Conservation (phyloP, 2,888 invertebrate species). For the Stenoptilia bipunctidactyla region DNA sequence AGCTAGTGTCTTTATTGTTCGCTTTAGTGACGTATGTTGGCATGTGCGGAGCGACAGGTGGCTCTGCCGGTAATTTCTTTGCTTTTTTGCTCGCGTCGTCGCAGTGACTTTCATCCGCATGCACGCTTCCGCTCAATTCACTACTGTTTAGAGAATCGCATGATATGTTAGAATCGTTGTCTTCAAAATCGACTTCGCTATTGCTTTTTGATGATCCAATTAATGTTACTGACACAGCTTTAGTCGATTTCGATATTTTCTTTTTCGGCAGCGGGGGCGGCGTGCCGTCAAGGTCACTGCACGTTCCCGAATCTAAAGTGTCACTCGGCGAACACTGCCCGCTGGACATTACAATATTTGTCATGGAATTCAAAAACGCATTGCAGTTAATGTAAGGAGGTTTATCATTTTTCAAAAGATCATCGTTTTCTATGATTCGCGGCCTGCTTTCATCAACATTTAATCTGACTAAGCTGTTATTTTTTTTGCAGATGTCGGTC, state of each 20-base stretch:
- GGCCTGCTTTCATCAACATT: conserved; percentile 63
- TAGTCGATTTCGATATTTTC: conserved; percentile 66
- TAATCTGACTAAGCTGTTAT: conserved; percentile 71
- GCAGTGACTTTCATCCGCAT: conserved; percentile 58
- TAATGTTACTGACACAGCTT: conserved; percentile 68
- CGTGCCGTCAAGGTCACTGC: conserved; percentile 85
- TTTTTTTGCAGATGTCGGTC: conserved; percentile 48
- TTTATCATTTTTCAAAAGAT: conserved; percentile 50
- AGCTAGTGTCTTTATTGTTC: conserved; percentile 53
- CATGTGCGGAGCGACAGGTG: conserved; percentile 44
- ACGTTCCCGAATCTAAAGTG: conserved; percentile 86
- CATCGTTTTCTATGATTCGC: conserved; percentile 66
- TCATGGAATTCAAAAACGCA: conserved; percentile 64
- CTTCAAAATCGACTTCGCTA: conserved; percentile 78
- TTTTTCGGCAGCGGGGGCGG: conserved; percentile 79
- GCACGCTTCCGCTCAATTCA: conserved; percentile 71
- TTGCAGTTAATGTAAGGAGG: conserved; percentile 75
- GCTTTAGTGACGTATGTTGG: conserved; percentile 33
- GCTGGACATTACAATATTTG: conserved; percentile 77
- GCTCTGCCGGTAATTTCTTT: conserved; percentile 35
- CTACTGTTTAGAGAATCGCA: conserved; percentile 86
- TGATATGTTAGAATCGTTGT: conserved; percentile 82
- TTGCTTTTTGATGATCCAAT: conserved; percentile 73
- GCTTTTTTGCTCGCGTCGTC: conserved; percentile 51
- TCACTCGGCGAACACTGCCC: conserved; percentile 88